Evolutionary conservation across 2,888 invertebrate genomes (phyloP).

Genomic region (Watsonalla cultraria): DNA sequence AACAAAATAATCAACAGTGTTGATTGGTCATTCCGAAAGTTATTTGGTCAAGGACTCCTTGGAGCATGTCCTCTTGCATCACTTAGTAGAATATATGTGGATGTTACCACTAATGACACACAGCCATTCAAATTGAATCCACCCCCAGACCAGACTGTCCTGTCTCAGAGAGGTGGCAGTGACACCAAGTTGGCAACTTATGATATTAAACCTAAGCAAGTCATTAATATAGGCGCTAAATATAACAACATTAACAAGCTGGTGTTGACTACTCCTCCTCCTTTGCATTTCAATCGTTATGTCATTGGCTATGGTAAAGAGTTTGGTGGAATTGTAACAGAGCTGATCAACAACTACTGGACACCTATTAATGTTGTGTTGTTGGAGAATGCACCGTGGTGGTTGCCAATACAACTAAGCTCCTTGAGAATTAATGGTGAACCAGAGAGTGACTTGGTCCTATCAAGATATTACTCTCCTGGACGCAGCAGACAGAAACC

Average conservation of each 20-base stretch:
- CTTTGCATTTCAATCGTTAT: slow-evolving; percentile 88
- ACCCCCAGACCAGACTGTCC: slow-evolving; percentile 75
- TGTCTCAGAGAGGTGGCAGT: slow-evolving; percentile 84
- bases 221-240: slow-evolving; percentile 84
- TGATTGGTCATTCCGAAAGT: slow-evolving; percentile 91
- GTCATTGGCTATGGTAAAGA: slow-evolving; percentile 95
- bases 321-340: slow-evolving; percentile 91
- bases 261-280: slow-evolving; percentile 77
- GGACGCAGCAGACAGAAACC: slow-evolving; percentile 91
- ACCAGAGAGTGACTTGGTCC: slow-evolving; percentile 76
- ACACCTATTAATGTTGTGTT: slow-evolving; percentile 86
- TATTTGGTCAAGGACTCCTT: slow-evolving; percentile 92
- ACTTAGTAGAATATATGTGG: slow-evolving; percentile 89
- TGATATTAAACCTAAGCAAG: slow-evolving; percentile 77
- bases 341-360: slow-evolving; percentile 90
- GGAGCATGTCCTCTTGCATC: slow-evolving; percentile 90
- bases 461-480: slow-evolving; percentile 81
- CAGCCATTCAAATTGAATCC: slow-evolving; percentile 82
- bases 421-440: slow-evolving; percentile 85
- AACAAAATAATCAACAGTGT: slow-evolving; percentile 81
- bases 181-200: slow-evolving; percentile 84
- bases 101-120: slow-evolving; percentile 82
- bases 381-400: slow-evolving; percentile 95
- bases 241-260: slow-evolving; percentile 70
- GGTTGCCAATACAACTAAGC: slow-evolving; percentile 92